Base-by-base conservation (phyloP, 2,113 vertebrate species). In the Notechis scutatus region DNA sequence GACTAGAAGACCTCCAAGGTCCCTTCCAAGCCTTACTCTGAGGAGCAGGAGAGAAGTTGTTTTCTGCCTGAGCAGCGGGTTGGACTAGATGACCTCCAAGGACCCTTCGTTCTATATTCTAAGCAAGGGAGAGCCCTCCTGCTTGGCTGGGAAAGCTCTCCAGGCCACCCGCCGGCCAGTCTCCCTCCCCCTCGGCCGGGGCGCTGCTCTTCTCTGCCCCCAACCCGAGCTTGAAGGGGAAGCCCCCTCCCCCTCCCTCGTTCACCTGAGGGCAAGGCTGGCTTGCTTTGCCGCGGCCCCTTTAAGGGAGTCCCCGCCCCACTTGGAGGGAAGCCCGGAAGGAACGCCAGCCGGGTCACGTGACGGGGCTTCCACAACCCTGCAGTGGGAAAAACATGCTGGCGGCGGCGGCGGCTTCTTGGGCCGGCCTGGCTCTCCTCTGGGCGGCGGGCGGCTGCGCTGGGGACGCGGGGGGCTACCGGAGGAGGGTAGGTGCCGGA, bases 401-500 rank as follows among this genome's bases (percentile, higher is more conserved):
- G 50, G 5, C 1, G 8, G 26, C 5, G 29, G 20, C 6, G 29
- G 29, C 39, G 0, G 85, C 4, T 8, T 11, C 64, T 69, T 69
- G 45, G 20, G 10, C 5, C 10, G n/a, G 3, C 6, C 39, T 93
- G 85, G 45, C 29, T 3, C 90, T 52, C 10, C 50, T 64, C 11
- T 69, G 90, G 90, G 12, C 86, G 34, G 3, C 59, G 81, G 74
- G 18, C 9, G 1, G 10, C 8, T 10, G 69, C 81, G 23, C 39
- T 21, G 54, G 55, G 39, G 85, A 4, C 18, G 8, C 47, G 4
- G 86, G 10, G 26, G 89, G 91, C 12, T 64, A 92, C 29, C 42
- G 91, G 11, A 89, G 95, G 89, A 81, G 89, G 94, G 94, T 94
- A 86, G 91, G 90, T 12, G 21, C 55, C 1, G n/a, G 12, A 3